Base-by-base conservation (phyloP, 1,140 invertebrate species). In the Drosophila asahinai region DNA sequence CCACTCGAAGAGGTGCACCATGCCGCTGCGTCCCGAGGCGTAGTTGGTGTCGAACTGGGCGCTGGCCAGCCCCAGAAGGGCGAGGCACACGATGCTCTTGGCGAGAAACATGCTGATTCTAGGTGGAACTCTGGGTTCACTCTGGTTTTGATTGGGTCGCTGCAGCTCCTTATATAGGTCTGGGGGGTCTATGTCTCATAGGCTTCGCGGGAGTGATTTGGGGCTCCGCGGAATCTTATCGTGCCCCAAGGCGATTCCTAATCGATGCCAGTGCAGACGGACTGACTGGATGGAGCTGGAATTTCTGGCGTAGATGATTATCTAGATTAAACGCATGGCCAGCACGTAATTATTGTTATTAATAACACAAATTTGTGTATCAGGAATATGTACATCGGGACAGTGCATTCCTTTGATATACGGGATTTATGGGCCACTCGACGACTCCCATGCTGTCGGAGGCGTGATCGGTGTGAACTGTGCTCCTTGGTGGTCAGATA, bases 91-190 rank as follows among this genome's bases (percentile, higher is more conserved):
- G 9, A 78, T 36, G 2, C 3, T 36, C 33, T 92, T 92, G 33
- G 38, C 72, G 30, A 81, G 27, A 67, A 91, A 79, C 90, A 92
- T 92, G 19, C 5, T 86, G 65, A 25, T 65, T 57, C 17, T 71
- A 25, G 33, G 40, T 42, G 54, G 67, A 77, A 75, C 54, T 43
- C 27, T 33, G 55, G 43, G 54, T 77, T 58, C 80, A 78, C 55
- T 83, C 84, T 87, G 84, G 67, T 27, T 52, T 38, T 15, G n/a
- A 17, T 15, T 9, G 11, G n/a, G 14, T 36, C 3, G 2, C 22
- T 11, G 17, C 43, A n/a, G 22, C 25, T 42, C 7, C 59, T 83
- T 86, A 72, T 86, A 87, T 87, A 81, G 15, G 33, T 33, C 33
- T 33, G 9, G 8, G 25, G 40, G 11, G 30, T 49, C 11, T 6